These are phyloP conservation scores for Cotesia typhae DNA, from an alignment of 1,140 invertebrate species.

Conservation along the genomic window DNA sequence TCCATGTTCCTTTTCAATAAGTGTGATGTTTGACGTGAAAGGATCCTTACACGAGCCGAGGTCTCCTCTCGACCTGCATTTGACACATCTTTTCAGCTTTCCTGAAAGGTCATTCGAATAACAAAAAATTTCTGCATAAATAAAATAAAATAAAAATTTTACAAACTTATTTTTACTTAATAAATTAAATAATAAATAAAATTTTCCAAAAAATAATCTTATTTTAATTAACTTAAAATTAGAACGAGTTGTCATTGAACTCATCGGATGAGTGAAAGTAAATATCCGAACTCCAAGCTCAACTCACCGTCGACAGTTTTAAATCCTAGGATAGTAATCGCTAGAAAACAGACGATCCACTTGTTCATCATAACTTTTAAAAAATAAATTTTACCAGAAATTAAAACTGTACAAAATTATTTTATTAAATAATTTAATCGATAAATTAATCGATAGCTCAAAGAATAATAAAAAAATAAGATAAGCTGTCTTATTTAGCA, in stretches of 20 bases:
- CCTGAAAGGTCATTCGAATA: conserved; percentile 53
- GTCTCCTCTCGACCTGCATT: conserved; percentile 86
- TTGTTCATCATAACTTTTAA: conserved; percentile 9
- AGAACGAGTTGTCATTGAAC: conserved; percentile 14
- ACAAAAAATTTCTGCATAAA: background rate
- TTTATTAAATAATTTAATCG: too few relatives aligned
- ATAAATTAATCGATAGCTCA: background rate
- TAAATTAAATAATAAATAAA: too few relatives aligned
- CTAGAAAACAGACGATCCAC: conserved; percentile 20
- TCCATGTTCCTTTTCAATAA: conserved; percentile 73
- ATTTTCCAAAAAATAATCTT: background rate
- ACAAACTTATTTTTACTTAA: too few relatives aligned
- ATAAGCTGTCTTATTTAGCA: conserved; percentile 25
- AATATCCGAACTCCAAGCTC: conserved; percentile 15
- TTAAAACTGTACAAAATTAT: too few relatives aligned
- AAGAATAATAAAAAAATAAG: background rate
- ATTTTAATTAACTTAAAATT: background rate
- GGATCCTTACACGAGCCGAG: conserved; percentile 89
- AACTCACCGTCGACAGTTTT: conserved; percentile 28
- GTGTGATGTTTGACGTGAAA: conserved; percentile 80
- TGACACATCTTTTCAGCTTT: conserved; percentile 75
- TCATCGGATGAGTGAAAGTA: conserved; percentile 17
- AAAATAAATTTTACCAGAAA: too few relatives aligned
- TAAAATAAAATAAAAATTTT: too few relatives aligned
- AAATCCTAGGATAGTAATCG: conserved; percentile 2